Conservation (phyloP, 2,888 invertebrate species). For the Phengaris alcon region DNA sequence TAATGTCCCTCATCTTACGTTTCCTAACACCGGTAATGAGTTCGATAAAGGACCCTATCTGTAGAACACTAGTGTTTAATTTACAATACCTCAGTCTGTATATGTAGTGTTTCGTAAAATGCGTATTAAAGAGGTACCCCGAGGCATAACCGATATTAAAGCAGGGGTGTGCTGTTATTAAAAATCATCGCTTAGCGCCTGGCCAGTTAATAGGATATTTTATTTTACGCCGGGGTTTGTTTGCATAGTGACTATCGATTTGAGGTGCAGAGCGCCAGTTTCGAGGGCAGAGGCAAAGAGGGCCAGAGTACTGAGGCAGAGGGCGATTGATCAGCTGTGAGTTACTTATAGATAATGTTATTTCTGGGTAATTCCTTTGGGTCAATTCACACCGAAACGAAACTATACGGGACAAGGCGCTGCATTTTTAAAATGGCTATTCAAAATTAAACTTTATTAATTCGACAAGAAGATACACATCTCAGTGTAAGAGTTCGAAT, state of each 20-base stretch:
- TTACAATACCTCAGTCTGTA: neutral
- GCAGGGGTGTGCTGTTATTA: constrained; percentile 65
- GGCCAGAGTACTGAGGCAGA: neutral
- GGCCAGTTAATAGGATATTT: constrained; percentile 43
- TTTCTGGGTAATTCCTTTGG: too few species aligned
- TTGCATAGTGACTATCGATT: constrained; percentile 35
- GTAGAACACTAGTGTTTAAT: neutral
- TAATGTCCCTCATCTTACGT: neutral
- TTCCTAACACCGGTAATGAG: neutral
- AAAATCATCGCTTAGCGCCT: constrained; percentile 67
- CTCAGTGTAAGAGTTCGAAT: too few species aligned
- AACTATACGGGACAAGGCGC: too few species aligned
- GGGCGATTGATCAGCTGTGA: too few species aligned
- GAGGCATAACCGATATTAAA: constrained; percentile 63
- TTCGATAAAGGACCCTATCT: neutral
- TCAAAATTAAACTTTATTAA: too few species aligned
- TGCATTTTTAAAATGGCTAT: too few species aligned
- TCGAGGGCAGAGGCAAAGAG: neutral
- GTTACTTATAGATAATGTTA: too few species aligned
- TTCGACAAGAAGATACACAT: too few species aligned
- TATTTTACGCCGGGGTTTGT: constrained; percentile 39
- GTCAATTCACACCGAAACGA: too few species aligned
- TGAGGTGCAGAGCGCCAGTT: neutral
- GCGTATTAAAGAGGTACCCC: constrained; percentile 47
- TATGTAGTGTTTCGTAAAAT: constrained; percentile 35